Evolutionary conservation across 1,140 invertebrate genomes (phyloP), one percentile per base, ranked within the genome.

Genomic region (Acyrthosiphon pisum): DNA sequence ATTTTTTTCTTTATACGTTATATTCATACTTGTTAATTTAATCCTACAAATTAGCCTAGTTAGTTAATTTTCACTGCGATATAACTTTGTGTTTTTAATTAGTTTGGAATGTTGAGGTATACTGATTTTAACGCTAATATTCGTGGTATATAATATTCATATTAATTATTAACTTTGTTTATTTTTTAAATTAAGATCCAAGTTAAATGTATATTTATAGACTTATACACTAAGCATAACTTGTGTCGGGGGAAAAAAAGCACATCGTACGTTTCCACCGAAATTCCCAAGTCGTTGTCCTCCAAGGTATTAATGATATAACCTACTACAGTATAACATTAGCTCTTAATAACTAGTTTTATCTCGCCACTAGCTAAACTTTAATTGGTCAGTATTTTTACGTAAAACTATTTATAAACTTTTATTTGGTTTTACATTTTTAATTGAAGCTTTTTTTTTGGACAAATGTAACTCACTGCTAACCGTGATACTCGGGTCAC

Each of bases 121-220:
- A 81, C 37, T 35, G 76, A 83, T 83, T 83, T 37, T 83, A 83
- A 37, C 37, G 22, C 23, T 84, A 26, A 84, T 3, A 44, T 84
- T 84, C 23, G 4, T 4, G 9, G 23, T 14, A 9, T 37, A 83
- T 41, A 84, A 83, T 41, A 84, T 84, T 84, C 14, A 84, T 41
- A 84, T 84, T 84, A 84, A 84, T 41, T 41, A 41, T 84, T 84
- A 41, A 83, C 22, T 83, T 83, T 83, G 35, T 84, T 84, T 44
- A 22, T 37, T 84, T 84, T 41, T 41, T 41, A 11, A 44, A 84
- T 84, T 41, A 84, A 84, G 23, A 84, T 84, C 23, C 23, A 84
- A 84, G 83, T 41, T 84, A 84, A 84, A 84, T 84, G 83, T 84
- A 84, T 84, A 84, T 44, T 84, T 84, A 84, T 84, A 84, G 37